A percentile compares a stretch with the other conserved stretches of the same genome.
Evolutionary conservation across 2,113 vertebrate genomes (phyloP).

Genomic region (Chloropsis hardwickii): DNA sequence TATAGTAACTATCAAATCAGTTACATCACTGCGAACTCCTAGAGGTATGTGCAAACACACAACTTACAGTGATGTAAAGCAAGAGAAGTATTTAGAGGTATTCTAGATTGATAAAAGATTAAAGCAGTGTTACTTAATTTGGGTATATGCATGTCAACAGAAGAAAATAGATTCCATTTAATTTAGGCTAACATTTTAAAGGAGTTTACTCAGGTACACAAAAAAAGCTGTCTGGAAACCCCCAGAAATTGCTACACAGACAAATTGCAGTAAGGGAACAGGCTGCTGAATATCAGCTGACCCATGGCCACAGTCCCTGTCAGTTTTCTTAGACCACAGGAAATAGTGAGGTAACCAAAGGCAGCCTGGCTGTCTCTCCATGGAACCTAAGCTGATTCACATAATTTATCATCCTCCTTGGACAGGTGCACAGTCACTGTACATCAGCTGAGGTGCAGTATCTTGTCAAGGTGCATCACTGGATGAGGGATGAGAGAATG

Average conservation of each 20-base stretch:
- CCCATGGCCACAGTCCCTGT: fast-evolving
- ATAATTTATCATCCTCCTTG: neutral
- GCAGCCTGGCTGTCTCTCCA: neutral
- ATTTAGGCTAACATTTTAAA: neutral
- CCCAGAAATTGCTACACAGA: neutral
- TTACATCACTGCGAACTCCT: neutral
- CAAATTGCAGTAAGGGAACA: neutral
- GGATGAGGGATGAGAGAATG: neutral
- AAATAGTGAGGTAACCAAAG: neutral
- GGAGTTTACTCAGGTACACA: neutral
- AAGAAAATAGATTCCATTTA: neutral
- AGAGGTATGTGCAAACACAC: neutral
- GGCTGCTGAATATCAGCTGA: neutral
- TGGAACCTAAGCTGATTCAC: neutral
- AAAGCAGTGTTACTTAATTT: neutral
- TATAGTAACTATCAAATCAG: neutral
- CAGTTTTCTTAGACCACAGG: neutral
- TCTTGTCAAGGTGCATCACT: neutral
- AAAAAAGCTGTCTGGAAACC: neutral
- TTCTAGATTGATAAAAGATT: neutral
- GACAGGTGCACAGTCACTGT: neutral
- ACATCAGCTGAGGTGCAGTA: neutral
- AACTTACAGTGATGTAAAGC: neutral
- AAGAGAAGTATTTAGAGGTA: neutral
- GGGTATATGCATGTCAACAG: neutral